Evolutionary conservation across 1,140 invertebrate species (phyloP).

Genomic region (Lepidotrigona ventralis): DNA sequence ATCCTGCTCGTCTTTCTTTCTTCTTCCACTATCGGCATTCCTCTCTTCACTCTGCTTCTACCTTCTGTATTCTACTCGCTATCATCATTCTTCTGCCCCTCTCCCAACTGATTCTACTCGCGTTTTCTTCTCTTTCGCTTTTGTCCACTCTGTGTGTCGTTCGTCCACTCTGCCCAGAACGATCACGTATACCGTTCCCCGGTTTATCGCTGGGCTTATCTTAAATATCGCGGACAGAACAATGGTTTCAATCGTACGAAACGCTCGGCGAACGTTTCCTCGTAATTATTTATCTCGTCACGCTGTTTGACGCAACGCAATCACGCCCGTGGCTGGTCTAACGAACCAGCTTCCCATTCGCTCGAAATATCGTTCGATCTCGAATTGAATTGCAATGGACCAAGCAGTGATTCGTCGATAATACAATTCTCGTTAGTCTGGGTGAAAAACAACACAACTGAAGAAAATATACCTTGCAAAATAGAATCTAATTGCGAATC

Average conservation of each 20-base stretch:
- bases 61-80: slow-evolving; percentile 33
- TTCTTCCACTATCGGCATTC: background rate
- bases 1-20: slow-evolving; percentile 1
- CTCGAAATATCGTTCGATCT: background rate
- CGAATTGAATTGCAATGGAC: background rate
- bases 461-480: no score
- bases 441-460: no score
- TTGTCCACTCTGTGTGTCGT: background rate
- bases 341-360: background rate
- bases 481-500: no score
- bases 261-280: slow-evolving; percentile 21
- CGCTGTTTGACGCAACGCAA: slow-evolving; percentile 22
- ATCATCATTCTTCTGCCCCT: slow-evolving; percentile 11
- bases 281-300: slow-evolving; percentile 37
- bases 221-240: slow-evolving; percentile 46
- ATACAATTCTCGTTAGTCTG: no score
- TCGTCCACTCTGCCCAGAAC: background rate
- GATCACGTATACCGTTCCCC: background rate
- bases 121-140: slow-evolving; percentile 1
- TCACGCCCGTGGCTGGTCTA: background rate
- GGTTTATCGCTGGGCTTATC: slow-evolving; percentile 34
- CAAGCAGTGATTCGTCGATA: no score
- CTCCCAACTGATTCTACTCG: slow-evolving; percentile 3
- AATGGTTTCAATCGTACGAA: slow-evolving; percentile 40
- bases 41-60: background rate